Percentiles rank a stretch among this genome's conserved stretches.
Evolutionary conservation across 2,113 vertebrate species (phyloP).

Genomic region (human (Homo sapiens)): DNA sequence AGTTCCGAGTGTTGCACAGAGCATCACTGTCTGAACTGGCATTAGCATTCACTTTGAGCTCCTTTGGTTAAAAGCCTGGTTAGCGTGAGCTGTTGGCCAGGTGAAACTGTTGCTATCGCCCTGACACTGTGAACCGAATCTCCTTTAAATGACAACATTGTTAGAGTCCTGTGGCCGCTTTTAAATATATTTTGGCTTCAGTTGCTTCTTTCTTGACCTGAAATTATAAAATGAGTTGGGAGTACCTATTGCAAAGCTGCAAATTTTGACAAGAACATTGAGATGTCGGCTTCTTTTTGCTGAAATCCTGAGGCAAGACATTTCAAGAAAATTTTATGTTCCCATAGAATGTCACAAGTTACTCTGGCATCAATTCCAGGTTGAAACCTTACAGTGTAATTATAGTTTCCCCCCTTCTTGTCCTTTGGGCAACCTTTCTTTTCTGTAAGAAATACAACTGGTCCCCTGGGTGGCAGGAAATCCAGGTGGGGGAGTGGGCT

Average conservation of each 20-base stretch:
- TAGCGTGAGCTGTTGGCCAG: background rate
- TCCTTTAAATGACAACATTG: background rate
- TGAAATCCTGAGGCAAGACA: background rate
- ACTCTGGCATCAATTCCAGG: constrained; percentile 32
- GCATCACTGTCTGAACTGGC: background rate
- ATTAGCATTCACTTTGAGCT: background rate
- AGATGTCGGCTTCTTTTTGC: background rate
- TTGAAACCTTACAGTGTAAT: background rate
- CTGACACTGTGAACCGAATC: background rate
- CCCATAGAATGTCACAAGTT: background rate
- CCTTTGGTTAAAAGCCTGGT: background rate
- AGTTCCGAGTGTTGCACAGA: background rate
- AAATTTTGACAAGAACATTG: background rate
- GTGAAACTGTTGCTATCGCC: background rate
- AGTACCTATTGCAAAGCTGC: background rate
- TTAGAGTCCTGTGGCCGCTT: background rate
- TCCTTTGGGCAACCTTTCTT: constrained; percentile 55
- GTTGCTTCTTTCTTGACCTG: constrained; percentile 4
- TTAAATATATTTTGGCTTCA: background rate
- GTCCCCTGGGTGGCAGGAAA: constrained; percentile 6
- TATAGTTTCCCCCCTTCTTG: background rate
- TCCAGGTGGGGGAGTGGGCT: background rate
- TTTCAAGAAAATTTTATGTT: constrained; percentile 29
- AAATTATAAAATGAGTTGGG: constrained; percentile 11
- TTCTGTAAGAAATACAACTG: background rate